A percentile compares a stretch with the other conserved stretches of the same genome.
These are phyloP conservation scores for Syritta pipiens DNA, from an alignment of 2,888 invertebrate genomes.

Conservation along the genomic window DNA sequence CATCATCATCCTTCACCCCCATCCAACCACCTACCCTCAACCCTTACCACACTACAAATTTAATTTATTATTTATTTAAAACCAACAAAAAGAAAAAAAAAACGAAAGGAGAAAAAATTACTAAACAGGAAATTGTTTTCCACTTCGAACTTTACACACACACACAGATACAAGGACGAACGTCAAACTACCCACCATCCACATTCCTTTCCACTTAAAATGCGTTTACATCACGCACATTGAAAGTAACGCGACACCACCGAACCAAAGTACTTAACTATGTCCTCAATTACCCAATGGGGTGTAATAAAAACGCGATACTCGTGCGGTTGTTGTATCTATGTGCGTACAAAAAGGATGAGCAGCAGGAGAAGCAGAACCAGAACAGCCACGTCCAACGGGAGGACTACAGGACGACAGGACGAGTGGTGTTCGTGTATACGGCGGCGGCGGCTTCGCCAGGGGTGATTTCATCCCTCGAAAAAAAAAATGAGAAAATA, in stretches of 20 bases:
- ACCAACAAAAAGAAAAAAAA: not conserved
- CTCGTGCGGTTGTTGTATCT: slow-evolving; percentile 23
- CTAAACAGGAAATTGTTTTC: slow-evolving; percentile 47
- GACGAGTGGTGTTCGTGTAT: not conserved
- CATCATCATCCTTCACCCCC: not conserved
- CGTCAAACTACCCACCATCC: slow-evolving; percentile 27
- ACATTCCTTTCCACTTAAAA: slow-evolving; percentile 57
- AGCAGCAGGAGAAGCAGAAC: not conserved
- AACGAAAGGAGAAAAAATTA: slow-evolving; percentile 6
- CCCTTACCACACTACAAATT: not conserved
- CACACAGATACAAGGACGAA: not conserved
- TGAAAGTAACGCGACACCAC: slow-evolving; percentile 56
- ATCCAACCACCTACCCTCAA: not conserved
- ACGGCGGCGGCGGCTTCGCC: not conserved
- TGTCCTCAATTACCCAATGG: slow-evolving; percentile 60
- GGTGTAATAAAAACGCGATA: slow-evolving; percentile 61
- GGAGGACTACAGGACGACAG: no score
- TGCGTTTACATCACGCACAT: slow-evolving; percentile 60
- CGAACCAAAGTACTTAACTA: slow-evolving; percentile 61
- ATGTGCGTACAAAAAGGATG: slow-evolving; percentile 14
- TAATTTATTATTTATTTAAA: slow-evolving; percentile 51
- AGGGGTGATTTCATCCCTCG: slow-evolving; percentile 17
- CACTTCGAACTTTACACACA: slow-evolving; percentile 20
- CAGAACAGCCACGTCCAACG: no score
- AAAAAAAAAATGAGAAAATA: slow-evolving; percentile 35